phyloP scores from a whole-genome alignment of 2,113 vertebrate species.

The Dromiciops gliroides region DNA sequence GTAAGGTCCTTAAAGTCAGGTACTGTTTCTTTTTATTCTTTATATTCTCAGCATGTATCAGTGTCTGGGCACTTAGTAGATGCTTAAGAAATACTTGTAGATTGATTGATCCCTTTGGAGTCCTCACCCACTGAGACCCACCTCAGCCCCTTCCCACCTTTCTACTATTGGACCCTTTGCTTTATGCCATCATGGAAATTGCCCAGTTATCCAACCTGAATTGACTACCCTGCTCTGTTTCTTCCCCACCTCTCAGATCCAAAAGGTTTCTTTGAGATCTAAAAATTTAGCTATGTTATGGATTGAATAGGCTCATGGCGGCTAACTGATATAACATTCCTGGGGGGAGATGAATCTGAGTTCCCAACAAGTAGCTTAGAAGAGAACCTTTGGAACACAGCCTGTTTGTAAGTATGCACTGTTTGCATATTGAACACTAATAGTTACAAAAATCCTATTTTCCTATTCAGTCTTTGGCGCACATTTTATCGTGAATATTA shows the following conservation, averaged over 20 bases:
- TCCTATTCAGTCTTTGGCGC: constrained; percentile 1
- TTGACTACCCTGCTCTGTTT: background rate
- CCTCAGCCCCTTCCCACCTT: background rate
- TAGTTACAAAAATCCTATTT: constrained; percentile 3
- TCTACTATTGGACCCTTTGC: background rate
- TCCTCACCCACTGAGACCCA: background rate
- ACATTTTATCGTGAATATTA: constrained; percentile 29
- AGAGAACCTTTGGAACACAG: background rate
- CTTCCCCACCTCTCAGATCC: background rate
- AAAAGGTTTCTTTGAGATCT: background rate
- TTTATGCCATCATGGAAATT: background rate
- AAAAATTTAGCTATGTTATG: background rate
- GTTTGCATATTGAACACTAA: background rate
- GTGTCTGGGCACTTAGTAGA: background rate
- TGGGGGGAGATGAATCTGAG: background rate
- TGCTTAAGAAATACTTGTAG: background rate
- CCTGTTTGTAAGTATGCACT: background rate
- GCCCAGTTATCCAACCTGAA: background rate
- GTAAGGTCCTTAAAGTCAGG: background rate
- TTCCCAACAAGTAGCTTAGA: background rate
- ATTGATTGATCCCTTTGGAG: background rate
- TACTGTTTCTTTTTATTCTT: background rate
- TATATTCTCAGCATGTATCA: background rate
- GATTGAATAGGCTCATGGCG: background rate
- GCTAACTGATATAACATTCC: background rate